These are phyloP conservation scores for Drosophila santomea DNA, from an alignment of 1,140 invertebrate genomes.

Conservation along the genomic window DNA sequence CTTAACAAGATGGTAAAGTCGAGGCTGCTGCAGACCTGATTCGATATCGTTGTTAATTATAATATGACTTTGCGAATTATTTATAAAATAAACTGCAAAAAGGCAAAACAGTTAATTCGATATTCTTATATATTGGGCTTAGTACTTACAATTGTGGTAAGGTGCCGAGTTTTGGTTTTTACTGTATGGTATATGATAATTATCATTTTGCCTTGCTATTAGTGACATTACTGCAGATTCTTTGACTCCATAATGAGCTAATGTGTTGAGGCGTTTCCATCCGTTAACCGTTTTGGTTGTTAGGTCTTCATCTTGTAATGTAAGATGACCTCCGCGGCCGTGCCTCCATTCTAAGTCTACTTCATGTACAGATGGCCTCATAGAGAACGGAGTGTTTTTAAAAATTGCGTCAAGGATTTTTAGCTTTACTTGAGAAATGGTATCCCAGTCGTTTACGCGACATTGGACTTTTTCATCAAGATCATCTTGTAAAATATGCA, in stretches of 20 bases:
- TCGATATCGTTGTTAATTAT: constrained; percentile 92
- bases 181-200: constrained; percentile 90
- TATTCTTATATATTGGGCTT: neutral
- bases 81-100: constrained; percentile 80
- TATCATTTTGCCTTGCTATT: constrained; percentile 94
- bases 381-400: constrained; percentile 97
- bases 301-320: constrained; percentile 96
- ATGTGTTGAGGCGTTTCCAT: constrained; percentile 96
- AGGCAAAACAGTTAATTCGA: neutral
- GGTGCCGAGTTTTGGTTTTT: constrained; percentile 90
- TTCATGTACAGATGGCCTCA: constrained; percentile 95
- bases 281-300: constrained; percentile 95
- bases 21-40: constrained; percentile 86
- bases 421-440: constrained; percentile 98
- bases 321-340: constrained; percentile 95
- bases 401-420: constrained; percentile 99
- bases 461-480: constrained; percentile 97
- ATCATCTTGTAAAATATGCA: constrained; percentile 97
- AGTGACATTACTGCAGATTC: constrained; percentile 97
- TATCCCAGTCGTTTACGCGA: constrained; percentile 99
- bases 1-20: constrained; percentile 93
- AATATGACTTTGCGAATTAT: constrained; percentile 90
- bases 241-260: constrained; percentile 96
- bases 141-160: constrained; percentile 89
- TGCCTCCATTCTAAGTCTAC: constrained; percentile 97